A percentile compares a stretch with the other conserved stretches of the same genome.
Conservation (phyloP, 2,888 invertebrate species). For the Ceraclea dissimilis region DNA sequence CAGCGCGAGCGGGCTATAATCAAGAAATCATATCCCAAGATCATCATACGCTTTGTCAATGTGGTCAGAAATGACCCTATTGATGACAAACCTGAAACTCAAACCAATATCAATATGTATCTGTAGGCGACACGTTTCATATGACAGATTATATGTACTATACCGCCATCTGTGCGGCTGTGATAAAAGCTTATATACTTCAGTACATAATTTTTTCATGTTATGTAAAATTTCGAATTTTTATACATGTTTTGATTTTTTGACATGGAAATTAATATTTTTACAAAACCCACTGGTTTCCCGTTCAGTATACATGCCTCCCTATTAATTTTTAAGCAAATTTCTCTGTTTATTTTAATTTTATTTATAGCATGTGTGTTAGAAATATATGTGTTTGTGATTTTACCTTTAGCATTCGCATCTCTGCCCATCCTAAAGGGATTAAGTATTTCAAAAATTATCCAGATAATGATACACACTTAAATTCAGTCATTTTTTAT, state of each 20-base stretch:
- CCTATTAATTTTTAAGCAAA: too few species aligned
- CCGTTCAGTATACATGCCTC: neutral
- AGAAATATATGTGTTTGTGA: too few species aligned
- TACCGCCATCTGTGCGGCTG: neutral
- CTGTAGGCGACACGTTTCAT: neutral
- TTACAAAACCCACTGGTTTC: too few species aligned
- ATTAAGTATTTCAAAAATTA: too few species aligned
- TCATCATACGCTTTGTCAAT: constrained; percentile 11
- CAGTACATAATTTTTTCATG: neutral
- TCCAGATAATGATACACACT: too few species aligned
- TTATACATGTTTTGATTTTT: neutral
- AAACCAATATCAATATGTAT: neutral
- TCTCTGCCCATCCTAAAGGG: too few species aligned
- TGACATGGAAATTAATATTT: too few species aligned
- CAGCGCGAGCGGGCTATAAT: constrained; percentile 8
- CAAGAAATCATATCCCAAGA: constrained; percentile 10
- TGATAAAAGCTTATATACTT: neutral
- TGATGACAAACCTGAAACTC: constrained; percentile 4
- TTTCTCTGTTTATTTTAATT: too few species aligned
- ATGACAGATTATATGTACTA: neutral
- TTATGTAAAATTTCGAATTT: neutral
- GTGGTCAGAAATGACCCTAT: constrained; percentile 16
- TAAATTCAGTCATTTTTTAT: too few species aligned
- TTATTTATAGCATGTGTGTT: too few species aligned
- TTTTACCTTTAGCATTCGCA: too few species aligned